A percentile compares a stretch with the other conserved stretches of the same genome.
Conservation (phyloP, 2,888 invertebrate species). For the Phengaris arion region DNA sequence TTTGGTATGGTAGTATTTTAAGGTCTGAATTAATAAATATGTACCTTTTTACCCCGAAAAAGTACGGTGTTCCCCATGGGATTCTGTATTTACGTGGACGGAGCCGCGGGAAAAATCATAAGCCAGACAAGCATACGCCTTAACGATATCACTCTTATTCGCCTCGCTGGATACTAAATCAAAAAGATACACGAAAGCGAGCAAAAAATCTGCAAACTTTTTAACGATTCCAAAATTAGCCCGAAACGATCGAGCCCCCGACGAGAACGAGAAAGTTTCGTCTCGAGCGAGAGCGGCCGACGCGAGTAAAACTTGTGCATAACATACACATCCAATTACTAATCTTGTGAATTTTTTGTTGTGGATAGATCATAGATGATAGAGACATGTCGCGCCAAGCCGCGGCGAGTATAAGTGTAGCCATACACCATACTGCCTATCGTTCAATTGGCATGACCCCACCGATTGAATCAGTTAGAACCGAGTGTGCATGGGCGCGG, state of each 20-base stretch:
- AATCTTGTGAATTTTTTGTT: constrained; percentile 44
- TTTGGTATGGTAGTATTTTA: too few relatives aligned
- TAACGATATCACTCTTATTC: not conserved
- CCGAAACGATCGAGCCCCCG: constrained; percentile 32
- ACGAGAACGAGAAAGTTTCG: constrained; percentile 45
- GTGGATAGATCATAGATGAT: constrained; percentile 36
- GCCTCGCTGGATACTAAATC: constrained; percentile 30
- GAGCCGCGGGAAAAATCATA: too few relatives aligned
- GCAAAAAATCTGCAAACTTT: constrained; percentile 23
- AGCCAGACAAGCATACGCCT: not conserved
- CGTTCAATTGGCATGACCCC: not conserved
- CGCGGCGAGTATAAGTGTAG: constrained; percentile 33
- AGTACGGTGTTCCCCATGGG: too few relatives aligned
- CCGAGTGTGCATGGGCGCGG: too few relatives aligned
- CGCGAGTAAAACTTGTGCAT: constrained; percentile 31
- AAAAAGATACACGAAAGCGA: constrained; percentile 21
- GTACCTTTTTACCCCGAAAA: too few relatives aligned
- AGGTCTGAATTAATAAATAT: too few relatives aligned
- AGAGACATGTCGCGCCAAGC: constrained; percentile 43
- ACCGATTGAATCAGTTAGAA: too few relatives aligned
- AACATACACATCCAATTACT: constrained; percentile 43
- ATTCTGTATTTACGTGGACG: too few relatives aligned
- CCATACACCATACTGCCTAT: too few relatives aligned
- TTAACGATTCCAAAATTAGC: constrained; percentile 34
- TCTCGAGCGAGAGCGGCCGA: constrained; percentile 38